Evolutionary conservation across 2,797 vertebrate species (phyloP).

Genomic region (Gymnocypris eckloni): DNA sequence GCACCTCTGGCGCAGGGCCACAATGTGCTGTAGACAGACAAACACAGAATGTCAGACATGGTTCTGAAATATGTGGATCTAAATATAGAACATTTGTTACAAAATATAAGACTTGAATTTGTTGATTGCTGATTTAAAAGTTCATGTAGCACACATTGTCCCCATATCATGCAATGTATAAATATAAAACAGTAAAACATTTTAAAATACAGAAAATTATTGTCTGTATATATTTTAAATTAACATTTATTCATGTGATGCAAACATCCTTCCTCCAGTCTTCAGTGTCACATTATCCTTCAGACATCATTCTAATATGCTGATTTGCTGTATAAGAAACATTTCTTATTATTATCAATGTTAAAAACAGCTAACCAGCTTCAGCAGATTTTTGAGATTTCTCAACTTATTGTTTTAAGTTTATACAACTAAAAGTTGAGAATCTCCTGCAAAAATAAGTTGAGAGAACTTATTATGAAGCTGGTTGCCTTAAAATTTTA

Average conservation of each 20-base stretch:
- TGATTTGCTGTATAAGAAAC: neutral
- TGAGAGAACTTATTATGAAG: too few relatives aligned
- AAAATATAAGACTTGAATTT: neutral
- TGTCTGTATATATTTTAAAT: neutral
- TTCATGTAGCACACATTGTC: neutral
- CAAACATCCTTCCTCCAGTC: neutral
- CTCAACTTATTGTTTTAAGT: too few relatives aligned
- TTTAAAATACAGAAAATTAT: neutral
- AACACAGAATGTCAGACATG: neutral
- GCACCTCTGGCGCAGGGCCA: slow-evolving; percentile 74
- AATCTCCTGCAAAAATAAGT: too few relatives aligned
- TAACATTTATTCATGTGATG: neutral
- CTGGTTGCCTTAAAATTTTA: too few relatives aligned
- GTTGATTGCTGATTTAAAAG: neutral
- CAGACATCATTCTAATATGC: neutral
- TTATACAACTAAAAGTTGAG: too few relatives aligned
- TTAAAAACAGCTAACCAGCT: neutral
- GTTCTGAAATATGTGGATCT: neutral
- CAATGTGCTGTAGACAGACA: slow-evolving; percentile 77
- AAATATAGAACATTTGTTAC: neutral
- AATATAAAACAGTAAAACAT: neutral
- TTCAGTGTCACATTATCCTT: neutral
- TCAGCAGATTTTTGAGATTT: too few relatives aligned
- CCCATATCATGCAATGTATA: neutral
- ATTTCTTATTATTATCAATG: neutral